Evolutionary conservation across 2,888 invertebrate genomes (phyloP), one percentile per base, ranked within the genome.

Genomic region (Temnothorax unifasciatus): DNA sequence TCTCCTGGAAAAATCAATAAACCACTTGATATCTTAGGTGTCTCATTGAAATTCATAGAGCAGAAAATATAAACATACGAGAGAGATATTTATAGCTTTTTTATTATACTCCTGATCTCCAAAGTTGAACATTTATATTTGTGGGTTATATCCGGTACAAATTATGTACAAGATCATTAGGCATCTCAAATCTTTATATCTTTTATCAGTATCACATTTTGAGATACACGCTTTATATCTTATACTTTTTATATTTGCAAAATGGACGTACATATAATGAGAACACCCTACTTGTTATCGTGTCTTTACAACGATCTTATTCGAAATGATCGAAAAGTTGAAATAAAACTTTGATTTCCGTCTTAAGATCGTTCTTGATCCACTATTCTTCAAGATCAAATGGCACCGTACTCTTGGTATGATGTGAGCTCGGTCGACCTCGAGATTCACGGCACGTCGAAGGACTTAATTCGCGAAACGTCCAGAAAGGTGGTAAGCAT

Each of bases 391-490:
- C 79, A 47, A 34, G 21, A 59, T 79, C 47, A 57, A 79, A 69
- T 59, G 18, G 59, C 38, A 18, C 50, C 44, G 59, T 38, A 71
- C 63, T 69, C 71, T 73, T 68, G 25, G 34, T 29, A 64, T 25
- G 75, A 81, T 47, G 59, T 21, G 63, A 82, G 52, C 50, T 5
- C 52, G n/a, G 41, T 63, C 25, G 13, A 66, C 47, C 59, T 85
- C 69, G 81, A 68, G 75, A 92, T 91, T 91, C 90, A 84, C 69
- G 87, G 91, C 91, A 92, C 90, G 90, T 91, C 86, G 87, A 85
- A 89, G 85, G 85, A 90, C 91, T 92, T 92, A 92, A 92, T 92
- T 92, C 89, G 86, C 85, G 88, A 91, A 88, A 89, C 85, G 90
- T 83, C 77, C 74, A 82, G 85, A 88, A 91, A 91, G 90, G 89